phyloP scores from a whole-genome alignment of 2,113 vertebrate genomes.

The Puntigrus tetrazona region DNA sequence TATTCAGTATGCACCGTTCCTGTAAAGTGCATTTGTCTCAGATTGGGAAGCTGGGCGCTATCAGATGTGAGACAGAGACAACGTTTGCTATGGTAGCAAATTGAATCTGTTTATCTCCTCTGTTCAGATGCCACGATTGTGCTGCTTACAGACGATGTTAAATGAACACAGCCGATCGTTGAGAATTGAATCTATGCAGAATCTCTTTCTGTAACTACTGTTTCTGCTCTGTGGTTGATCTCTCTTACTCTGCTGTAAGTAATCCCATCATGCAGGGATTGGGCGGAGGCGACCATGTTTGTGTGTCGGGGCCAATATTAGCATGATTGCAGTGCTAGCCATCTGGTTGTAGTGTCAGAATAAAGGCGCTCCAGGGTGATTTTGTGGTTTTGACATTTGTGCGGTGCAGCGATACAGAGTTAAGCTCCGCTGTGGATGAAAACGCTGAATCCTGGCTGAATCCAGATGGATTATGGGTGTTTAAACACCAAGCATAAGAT shows the following conservation, averaged over 20 bases:
- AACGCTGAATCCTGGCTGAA: conserved; percentile 15
- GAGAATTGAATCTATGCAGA: conserved; percentile 22
- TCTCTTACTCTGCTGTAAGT: not conserved
- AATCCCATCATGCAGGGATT: conserved; percentile 45
- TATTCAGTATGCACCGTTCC: not conserved
- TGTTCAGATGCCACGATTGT: not conserved
- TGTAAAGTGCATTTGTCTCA: not conserved
- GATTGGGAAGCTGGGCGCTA: not conserved
- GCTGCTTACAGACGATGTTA: not conserved
- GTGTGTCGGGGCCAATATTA: conserved; percentile 55
- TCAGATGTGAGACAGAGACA: not conserved
- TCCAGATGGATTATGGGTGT: conserved; percentile 64
- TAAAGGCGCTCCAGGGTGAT: conserved; percentile 63
- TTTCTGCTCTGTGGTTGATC: not conserved
- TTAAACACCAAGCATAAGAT: conserved; percentile 56
- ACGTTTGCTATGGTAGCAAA: not conserved
- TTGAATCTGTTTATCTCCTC: conserved; percentile 11
- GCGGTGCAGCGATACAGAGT: conserved; percentile 5
- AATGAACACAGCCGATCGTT: not conserved
- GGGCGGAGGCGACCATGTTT: conserved; percentile 34
- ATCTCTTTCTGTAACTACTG: not conserved
- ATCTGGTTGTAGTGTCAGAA: conserved; percentile 59
- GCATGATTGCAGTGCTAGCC: conserved; percentile 55
- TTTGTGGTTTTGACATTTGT: conserved; percentile 59
- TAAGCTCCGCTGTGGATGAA: conserved; percentile 26